These are phyloP conservation scores for Trochalopteron elliotii DNA, from an alignment of 2,113 vertebrate species.

Conservation along the genomic window DNA sequence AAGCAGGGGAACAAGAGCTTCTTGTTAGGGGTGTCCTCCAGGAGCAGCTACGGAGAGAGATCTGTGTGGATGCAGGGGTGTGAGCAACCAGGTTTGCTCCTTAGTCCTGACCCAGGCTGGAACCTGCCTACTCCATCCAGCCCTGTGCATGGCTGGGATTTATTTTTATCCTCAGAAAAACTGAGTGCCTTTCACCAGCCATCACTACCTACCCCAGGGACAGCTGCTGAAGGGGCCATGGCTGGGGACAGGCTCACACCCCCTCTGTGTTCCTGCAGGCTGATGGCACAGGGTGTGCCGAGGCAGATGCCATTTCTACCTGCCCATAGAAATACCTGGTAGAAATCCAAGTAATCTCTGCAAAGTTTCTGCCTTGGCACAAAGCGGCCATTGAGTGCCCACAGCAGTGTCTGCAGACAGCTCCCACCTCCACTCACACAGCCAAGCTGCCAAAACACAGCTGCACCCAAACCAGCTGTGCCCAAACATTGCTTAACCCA, in stretches of 20 bases:
- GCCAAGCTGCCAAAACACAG: background rate
- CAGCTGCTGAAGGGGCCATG: background rate
- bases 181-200: background rate
- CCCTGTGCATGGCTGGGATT: background rate
- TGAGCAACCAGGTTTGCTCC: background rate
- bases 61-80: accelerated
- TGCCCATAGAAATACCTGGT: background rate
- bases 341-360: background rate
- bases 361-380: background rate
- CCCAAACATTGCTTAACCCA: background rate
- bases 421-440: background rate
- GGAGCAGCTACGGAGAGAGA: accelerated
- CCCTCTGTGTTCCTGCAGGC: accelerated
- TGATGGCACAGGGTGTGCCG: accelerated
- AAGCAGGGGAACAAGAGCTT: background rate
- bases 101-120: background rate
- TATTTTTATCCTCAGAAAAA: background rate
- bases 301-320: background rate
- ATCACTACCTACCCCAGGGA: background rate
- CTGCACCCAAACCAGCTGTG: background rate
- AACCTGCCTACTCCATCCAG: background rate
- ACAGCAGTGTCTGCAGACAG: background rate
- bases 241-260: background rate
- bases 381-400: background rate
- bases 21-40: accelerated